These are phyloP conservation scores for Lordiphosa andalusiaca DNA, from an alignment of 2,888 invertebrate genomes.

Conservation along the genomic window DNA sequence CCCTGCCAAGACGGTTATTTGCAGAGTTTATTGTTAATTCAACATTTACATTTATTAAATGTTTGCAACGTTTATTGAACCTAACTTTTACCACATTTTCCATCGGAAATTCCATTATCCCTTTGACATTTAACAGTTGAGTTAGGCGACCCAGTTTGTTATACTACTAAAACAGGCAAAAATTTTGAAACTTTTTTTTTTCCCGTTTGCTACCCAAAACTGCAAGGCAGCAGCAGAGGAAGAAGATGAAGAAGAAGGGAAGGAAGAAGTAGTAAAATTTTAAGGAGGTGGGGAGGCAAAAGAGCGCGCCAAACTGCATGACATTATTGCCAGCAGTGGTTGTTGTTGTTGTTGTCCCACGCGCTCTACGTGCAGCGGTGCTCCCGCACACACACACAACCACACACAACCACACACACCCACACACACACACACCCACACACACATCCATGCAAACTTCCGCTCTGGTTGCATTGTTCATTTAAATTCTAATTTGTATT, in stretches of 20 bases:
- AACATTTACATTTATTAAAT: no score
- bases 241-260: slow-evolving; percentile 19
- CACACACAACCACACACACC: slow-evolving; percentile 25
- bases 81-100: slow-evolving; percentile 33
- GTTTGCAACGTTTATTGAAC: background rate
- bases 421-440: slow-evolving; percentile 16
- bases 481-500: slow-evolving; percentile 76
- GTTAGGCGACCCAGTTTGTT: slow-evolving; percentile 60
- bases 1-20: no score
- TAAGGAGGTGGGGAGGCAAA: slow-evolving; percentile 28
- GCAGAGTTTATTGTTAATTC: no score
- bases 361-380: slow-evolving; percentile 58
- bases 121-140: slow-evolving; percentile 66
- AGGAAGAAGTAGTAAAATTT: slow-evolving; percentile 4
- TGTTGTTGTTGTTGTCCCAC: slow-evolving; percentile 38
- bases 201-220: slow-evolving; percentile 18
- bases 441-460: slow-evolving; percentile 51
- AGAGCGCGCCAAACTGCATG: slow-evolving; percentile 62
- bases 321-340: slow-evolving; percentile 58
- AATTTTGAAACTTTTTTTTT: slow-evolving; percentile 41
- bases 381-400: slow-evolving; percentile 17
- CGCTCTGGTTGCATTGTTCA: slow-evolving; percentile 70
- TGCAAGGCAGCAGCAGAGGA: slow-evolving; percentile 11
- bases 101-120: slow-evolving; percentile 54
- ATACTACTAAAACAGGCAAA: slow-evolving; percentile 32